These are phyloP conservation scores for Drosophila aldrichi DNA, from an alignment of 2,888 invertebrate genomes.

Conservation along the genomic window DNA sequence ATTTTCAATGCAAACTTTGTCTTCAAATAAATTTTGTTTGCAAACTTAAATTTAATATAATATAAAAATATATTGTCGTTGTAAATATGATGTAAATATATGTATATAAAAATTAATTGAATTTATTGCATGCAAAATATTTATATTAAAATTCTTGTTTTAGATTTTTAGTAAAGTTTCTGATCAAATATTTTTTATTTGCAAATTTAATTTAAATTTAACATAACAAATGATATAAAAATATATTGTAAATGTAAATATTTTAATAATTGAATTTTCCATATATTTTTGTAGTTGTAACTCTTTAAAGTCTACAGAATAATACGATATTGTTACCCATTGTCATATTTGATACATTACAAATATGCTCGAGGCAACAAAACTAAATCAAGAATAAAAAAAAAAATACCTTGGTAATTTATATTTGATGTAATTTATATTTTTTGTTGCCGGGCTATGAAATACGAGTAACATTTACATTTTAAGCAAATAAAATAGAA, in stretches of 20 bases:
- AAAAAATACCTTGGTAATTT: not conserved
- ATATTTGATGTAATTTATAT: constrained; percentile 8
- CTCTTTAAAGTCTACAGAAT: too few relatives aligned
- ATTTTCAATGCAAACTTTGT: not conserved
- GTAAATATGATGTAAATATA: not conserved
- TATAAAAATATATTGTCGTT: not conserved
- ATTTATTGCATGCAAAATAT: too few relatives aligned
- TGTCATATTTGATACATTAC: not conserved
- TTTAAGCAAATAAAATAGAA: constrained; percentile 9
- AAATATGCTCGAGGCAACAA: not conserved
- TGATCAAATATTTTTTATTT: not conserved
- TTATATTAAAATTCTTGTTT: too few relatives aligned
- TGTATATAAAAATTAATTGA: not conserved
- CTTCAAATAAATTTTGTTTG: not conserved
- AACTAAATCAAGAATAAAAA: not conserved
- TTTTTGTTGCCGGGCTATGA: not conserved
- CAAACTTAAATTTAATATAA: not conserved
- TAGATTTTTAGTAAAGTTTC: too few relatives aligned
- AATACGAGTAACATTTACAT: constrained; percentile 8
- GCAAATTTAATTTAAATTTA: not conserved
- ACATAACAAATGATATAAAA: not conserved
- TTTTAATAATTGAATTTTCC: not conserved
- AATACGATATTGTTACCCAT: not conserved
- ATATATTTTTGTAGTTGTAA: too few relatives aligned
- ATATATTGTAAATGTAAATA: not conserved